Base-by-base conservation (phyloP, 2,888 invertebrate species). In the Rotaria magnacalcarata region DNA sequence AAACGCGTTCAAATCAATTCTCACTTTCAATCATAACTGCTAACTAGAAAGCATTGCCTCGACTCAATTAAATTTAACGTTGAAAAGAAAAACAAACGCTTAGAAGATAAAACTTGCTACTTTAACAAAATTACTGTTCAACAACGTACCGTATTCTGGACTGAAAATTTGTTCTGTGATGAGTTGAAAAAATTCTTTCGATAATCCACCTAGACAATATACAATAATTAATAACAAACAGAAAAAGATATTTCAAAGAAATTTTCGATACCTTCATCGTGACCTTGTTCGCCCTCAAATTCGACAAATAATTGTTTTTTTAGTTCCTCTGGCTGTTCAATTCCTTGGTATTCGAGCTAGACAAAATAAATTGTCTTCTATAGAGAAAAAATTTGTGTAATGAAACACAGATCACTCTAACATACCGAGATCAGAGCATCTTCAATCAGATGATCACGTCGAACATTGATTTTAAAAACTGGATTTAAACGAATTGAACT, bases 131-230 rank as follows among this genome's bases (percentile, higher is more conserved):
- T 21, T 54, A 19, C 19, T 54, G 4, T 21, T 27, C 52, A 8
- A 10, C 19, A 34, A 47, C 95, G 94, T 94, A 91, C 96, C 96
- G 90, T 95, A 96, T 92, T 96, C 96, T 0, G 96, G 95, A 92
- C 96, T 96, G 90, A 97, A 96, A 88, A 97, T 95, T 92, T 96
- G 95, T 87, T 92, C 92, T 2, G 96, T 95, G 84, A 96, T 94
- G 74, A 97, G 93, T 90, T 97, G 97, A 91, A 97, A 97, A 92
- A 97, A 97, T 92, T 97, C 97, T 92, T 97, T 97, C 87, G 96
- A 96, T 58, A 97, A 95, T 10, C 97, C 97, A 7, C 97, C 97
- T 90, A 5, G 21, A 43, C 24, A 19, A 54, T 54, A 54, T 50
- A 6, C 1, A 54, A 54, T 54, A 21, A 54, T 54, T 19, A 54